Evolutionary conservation across 1,140 invertebrate species (phyloP), one percentile per base, ranked within the genome.

Genomic region (Planococcus citri): DNA sequence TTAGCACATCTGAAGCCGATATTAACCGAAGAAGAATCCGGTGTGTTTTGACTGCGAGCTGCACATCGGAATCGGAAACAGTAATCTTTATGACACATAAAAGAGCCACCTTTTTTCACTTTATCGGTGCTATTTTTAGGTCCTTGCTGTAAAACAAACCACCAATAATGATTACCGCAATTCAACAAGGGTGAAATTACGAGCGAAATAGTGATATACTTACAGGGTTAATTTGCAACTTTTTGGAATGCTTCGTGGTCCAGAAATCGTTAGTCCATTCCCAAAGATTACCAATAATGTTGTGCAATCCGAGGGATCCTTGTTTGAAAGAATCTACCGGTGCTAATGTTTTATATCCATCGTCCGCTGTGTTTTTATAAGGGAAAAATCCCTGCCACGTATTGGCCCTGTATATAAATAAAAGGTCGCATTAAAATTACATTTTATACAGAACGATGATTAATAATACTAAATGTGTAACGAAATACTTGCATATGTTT

Each of bases 101-200:
- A 98, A 0, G 94, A 97, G 0, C 95, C 95, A 68, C 95, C 95
- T 82, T 97, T 97, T 77, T 97, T 97, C 1, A 97, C 93, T 78
- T 89, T 92, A 73, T 94, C 90, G 68, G 82, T 82, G 14, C 86
- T 84, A 72, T 70, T 76, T 14, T 72, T 1, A 71, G 86, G 82
- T 69, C 85, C 87, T 61, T 75, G 82, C 88, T 91, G 76, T 73
- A 83, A 83, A 70, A 73, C 0, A n/a, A n/a, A n/a, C n/a, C n/a
- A n/a, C n/a, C n/a, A n/a, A n/a, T n/a, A n/a, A n/a, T n/a, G n/a
- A n/a, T n/a, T n/a, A n/a, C n/a, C n/a, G n/a, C n/a, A n/a, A n/a
- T n/a, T n/a, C n/a, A 33, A 33, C 12, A 17, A 51, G n/a, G 41
- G n/a, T 51, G 6, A 51, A 4, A 33, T 33, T 37, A 27, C 1